These are phyloP conservation scores for Athripsodes cinereus DNA, from an alignment of 2,888 invertebrate genomes.

Conservation along the genomic window DNA sequence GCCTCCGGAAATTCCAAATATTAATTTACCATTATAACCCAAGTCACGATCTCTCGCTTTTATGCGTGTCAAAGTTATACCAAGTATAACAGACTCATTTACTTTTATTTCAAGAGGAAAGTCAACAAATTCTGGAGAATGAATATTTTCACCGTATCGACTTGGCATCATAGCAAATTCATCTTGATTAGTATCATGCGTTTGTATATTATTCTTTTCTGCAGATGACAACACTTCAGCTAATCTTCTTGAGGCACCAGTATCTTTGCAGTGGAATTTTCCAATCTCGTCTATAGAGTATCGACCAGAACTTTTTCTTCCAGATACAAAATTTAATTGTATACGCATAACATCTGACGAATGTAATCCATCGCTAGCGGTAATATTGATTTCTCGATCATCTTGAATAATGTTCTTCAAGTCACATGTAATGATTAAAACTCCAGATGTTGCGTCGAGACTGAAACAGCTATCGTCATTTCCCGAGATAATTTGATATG, in stretches of 20 bases:
- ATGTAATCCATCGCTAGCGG: conserved; percentile 89
- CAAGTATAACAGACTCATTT: conserved; percentile 80
- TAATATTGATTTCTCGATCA: conserved; percentile 71
- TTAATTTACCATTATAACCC: conserved; percentile 87
- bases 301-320: conserved; percentile 52
- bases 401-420: conserved; percentile 62
- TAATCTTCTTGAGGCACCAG: conserved; percentile 73
- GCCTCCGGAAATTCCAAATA: conserved; percentile 80
- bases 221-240: conserved; percentile 76
- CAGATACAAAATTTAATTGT: conserved; percentile 66
- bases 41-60: conserved; percentile 79
- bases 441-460: conserved; percentile 74
- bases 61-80: conserved; percentile 64
- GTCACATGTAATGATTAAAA: conserved; percentile 77
- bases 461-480: conserved; percentile 88
- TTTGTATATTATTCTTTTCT: conserved; percentile 67
- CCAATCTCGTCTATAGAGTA: conserved; percentile 51
- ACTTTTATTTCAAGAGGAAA: conserved; percentile 78
- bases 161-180: conserved; percentile 72
- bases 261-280: conserved; percentile 78
- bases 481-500: conserved; percentile 80
- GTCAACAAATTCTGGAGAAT: conserved; percentile 80
- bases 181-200: conserved; percentile 49
- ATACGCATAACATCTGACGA: conserved; percentile 81
- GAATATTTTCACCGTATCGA: conserved; percentile 79